Conservation (phyloP, 2,113 vertebrate species). For the Fukomys damarensis region DNA sequence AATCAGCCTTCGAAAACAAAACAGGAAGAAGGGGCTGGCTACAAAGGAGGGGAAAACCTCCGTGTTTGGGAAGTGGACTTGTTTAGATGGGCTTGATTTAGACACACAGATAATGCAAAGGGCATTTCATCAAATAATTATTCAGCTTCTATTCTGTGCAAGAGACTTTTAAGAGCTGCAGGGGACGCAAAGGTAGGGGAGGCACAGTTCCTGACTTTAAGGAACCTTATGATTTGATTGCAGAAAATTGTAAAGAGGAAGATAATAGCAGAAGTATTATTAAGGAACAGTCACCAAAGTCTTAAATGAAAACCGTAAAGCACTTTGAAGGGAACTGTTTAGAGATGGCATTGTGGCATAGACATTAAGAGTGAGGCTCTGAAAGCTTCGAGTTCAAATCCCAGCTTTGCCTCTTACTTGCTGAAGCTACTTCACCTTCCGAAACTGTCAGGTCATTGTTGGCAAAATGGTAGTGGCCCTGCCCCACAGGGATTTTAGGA, state of each 20-base stretch:
- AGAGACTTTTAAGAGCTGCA: conserved; percentile 59
- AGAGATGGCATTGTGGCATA: not conserved
- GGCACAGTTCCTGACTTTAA: conserved; percentile 1
- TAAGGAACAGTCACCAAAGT: not conserved
- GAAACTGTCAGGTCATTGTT: not conserved
- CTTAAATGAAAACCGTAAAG: not conserved
- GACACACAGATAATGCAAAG: conserved; percentile 60
- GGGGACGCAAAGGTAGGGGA: conserved; percentile 37
- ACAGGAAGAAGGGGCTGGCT: conserved; percentile 49
- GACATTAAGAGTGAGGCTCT: not conserved
- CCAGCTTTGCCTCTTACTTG: not conserved
- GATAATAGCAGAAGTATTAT: not conserved
- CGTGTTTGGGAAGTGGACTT: conserved; percentile 58
- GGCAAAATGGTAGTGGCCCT: not conserved
- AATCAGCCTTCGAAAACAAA: conserved; percentile 74
- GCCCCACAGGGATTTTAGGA: not conserved
- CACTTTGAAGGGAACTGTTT: conserved; percentile 14
- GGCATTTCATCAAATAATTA: conserved; percentile 74
- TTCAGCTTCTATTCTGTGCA: conserved; percentile 49
- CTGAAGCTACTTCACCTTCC: not conserved
- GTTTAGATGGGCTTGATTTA: conserved; percentile 70
- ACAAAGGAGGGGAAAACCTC: conserved; percentile 43
- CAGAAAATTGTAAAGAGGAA: conserved; percentile 67
- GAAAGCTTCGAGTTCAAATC: conserved; percentile 64
- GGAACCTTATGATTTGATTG: conserved; percentile 57